A percentile compares a stretch with the other conserved stretches of the same genome.
Conservation (phyloP, 2,113 vertebrate species). For the Gyps fulvus region DNA sequence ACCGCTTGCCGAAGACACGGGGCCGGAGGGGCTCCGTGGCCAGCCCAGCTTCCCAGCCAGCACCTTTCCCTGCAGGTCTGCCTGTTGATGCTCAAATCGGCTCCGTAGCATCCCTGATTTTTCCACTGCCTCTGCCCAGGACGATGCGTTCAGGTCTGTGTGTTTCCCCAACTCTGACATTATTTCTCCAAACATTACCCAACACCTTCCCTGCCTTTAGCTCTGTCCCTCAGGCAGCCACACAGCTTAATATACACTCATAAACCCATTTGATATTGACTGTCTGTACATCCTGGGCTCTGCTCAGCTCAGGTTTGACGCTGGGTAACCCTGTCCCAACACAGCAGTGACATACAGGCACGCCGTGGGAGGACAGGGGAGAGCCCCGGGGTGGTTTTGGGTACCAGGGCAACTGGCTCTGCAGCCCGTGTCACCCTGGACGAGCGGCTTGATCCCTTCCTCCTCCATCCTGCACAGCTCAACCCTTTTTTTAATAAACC, state of each 20-base stretch:
- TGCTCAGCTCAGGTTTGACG: not conserved
- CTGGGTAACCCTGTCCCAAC: rapidly evolving
- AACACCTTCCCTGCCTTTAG: not conserved
- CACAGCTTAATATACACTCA: rapidly evolving
- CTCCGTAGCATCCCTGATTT: not conserved
- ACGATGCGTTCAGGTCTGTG: not conserved
- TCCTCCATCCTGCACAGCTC: not conserved
- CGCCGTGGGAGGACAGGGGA: not conserved
- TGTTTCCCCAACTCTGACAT: rapidly evolving
- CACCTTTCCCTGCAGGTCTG: not conserved
- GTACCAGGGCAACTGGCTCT: not conserved
- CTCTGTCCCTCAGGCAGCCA: not conserved
- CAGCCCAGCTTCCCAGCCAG: not conserved
- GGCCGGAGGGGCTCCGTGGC: not conserved
- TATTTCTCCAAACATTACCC: not conserved
- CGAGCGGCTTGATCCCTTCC: not conserved
- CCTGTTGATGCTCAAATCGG: not conserved
- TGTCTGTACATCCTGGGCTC: no score
- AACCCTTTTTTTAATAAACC: not conserved
- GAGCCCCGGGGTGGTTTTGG: not conserved
- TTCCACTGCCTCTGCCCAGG: not conserved
- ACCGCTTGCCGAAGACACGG: rapidly evolving
- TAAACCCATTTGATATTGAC: rapidly evolving
- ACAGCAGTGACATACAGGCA: not conserved
- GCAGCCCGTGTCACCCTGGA: not conserved